phyloP scores from a whole-genome alignment of 1,140 invertebrate genomes.

The Psilanteris sp. region DNA sequence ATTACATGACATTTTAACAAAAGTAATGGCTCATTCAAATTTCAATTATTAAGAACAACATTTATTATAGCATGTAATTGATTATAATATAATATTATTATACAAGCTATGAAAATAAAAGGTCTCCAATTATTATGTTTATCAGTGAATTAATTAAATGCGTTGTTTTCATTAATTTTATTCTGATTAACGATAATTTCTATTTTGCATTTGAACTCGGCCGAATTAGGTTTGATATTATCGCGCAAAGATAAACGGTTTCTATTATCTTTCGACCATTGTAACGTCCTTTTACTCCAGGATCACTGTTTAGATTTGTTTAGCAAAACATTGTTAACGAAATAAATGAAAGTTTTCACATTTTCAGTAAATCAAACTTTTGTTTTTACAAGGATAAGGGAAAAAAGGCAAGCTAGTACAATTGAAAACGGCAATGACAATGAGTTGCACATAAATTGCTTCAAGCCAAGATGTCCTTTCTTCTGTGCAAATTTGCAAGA shows the following conservation, averaged over 20 bases:
- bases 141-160: too few relatives aligned
- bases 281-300: constrained; percentile 13
- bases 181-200: constrained; percentile 34
- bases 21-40: too few relatives aligned
- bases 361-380: too few relatives aligned
- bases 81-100: too few relatives aligned
- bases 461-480: neutral
- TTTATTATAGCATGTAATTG: too few relatives aligned
- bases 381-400: too few relatives aligned
- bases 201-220: constrained; percentile 29
- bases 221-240: constrained; percentile 34
- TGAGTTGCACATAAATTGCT: constrained; percentile 24
- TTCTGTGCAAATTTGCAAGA: constrained; percentile 35
- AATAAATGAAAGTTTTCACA: constrained; percentile 15
- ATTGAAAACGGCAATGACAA: neutral
- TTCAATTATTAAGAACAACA: too few relatives aligned
- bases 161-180: too few relatives aligned
- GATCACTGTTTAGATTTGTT: constrained; percentile 14
- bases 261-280: constrained; percentile 36
- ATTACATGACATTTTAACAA: too few relatives aligned
- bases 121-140: too few relatives aligned
- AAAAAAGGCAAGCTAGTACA: neutral
- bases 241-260: constrained; percentile 33
- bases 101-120: too few relatives aligned
- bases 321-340: constrained; percentile 2